phyloP scores from a whole-genome alignment of 2,797 vertebrate species.

The Streptopelia turtur region DNA sequence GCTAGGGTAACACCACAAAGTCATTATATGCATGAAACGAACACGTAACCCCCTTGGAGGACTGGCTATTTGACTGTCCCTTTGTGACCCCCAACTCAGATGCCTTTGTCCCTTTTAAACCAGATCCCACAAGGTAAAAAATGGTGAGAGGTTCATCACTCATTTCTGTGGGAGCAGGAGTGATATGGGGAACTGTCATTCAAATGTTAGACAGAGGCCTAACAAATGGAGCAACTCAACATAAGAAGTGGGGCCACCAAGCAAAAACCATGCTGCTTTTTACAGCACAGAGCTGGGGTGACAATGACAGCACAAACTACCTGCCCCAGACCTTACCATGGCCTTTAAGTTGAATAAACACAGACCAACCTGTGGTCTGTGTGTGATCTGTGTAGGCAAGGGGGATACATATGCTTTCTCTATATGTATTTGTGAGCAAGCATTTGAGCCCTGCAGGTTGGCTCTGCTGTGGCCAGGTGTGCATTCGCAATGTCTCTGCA shows the following conservation, averaged over 20 bases:
- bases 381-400: background rate
- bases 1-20: slow-evolving; percentile 55
- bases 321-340: rapidly evolving
- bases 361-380: background rate
- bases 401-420: no score
- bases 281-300: background rate
- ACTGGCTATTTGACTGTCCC: background rate
- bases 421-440: background rate
- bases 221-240: background rate
- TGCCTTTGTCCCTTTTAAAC: background rate
- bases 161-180: background rate
- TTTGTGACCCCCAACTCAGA: background rate
- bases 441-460: background rate
- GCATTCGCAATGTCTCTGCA: background rate
- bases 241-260: background rate
- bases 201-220: background rate
- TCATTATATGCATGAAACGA: background rate
- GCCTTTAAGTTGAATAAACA: background rate
- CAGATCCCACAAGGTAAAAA: background rate
- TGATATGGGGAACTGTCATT: rapidly evolving
- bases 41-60: background rate
- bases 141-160: background rate
- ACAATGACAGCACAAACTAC: background rate
- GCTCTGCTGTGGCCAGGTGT: background rate
- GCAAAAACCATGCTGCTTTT: background rate